Conservation (phyloP, 2,888 invertebrate genomes). For the Tridacna gigas region DNA sequence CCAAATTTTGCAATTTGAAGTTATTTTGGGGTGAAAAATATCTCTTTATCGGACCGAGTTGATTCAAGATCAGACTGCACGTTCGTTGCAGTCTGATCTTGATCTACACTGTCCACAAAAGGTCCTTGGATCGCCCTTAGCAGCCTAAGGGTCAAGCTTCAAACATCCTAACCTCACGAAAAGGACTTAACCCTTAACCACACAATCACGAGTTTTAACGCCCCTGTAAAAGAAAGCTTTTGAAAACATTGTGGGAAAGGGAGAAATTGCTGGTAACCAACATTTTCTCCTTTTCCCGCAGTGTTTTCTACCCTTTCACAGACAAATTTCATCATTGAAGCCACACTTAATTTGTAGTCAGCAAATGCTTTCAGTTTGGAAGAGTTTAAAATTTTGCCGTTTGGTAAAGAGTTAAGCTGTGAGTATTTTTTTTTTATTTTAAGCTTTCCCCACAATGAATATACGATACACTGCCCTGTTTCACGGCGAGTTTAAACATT, state of each 20-base stretch:
- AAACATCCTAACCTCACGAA: background rate
- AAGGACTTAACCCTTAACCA: background rate
- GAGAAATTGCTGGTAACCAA: background rate
- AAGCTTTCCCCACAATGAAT: no score
- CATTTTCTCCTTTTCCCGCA: background rate
- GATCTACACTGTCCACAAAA: no score
- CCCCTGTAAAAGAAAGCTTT: background rate
- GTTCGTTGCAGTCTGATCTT: no score
- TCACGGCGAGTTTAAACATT: no score
- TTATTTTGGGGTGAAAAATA: no score
- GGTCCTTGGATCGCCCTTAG: background rate
- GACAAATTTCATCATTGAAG: background rate
- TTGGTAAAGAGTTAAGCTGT: background rate
- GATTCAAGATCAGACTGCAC: no score
- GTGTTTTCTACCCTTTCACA: background rate
- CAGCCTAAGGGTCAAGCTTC: background rate
- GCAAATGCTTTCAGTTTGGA: background rate
- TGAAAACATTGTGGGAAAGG: slow-evolving; percentile 2
- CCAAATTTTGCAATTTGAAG: no score
- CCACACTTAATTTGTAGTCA: background rate
- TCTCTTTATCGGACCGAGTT: no score
- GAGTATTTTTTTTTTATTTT: no score
- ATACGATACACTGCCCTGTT: no score
- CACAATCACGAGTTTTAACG: background rate
- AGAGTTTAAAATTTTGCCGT: background rate